Evolutionary conservation across 23 tunicate species (phyloP), one percentile per base, ranked within the genome.

Genomic region (Oikopleura dioica): DNA sequence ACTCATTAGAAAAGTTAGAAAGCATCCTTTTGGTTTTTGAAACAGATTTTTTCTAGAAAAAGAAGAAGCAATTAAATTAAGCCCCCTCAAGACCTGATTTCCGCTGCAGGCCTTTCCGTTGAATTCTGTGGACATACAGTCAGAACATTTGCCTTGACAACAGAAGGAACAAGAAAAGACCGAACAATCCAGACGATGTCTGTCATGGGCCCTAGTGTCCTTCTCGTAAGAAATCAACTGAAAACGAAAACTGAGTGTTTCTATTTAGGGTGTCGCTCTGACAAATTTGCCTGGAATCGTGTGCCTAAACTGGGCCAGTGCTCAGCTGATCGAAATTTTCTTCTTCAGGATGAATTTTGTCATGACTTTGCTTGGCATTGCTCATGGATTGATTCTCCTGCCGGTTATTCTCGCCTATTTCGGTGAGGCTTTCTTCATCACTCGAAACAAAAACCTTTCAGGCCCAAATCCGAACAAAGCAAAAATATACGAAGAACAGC

Each of bases 291-390:
- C 99, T 1, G 99, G 99, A 78, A 94, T 94, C 51, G 79, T 87
- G 24, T 87, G 83, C 21, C 80, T 94, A 16, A 85, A 92, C 50
- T 94, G 89, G 86, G 99, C 99, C 0, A 84, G 82, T 1, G 85
- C 89, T 21, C 99, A 94, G 75, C 82, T 94, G 4, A 94, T 94
- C 72, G 88, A 94, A 77, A 77, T 94, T 50, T 94, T 94, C 75
- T 94, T 94, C 82, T 94, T 94, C 89, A 83, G 99, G 36, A 94
- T 94, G 99, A 86, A 95, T 59, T 76, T 94, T 1, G 78, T 94
- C 1, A 94, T 79, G 26, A 94, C 99, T 1, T 69, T 94, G 38
- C 82, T 94, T 16, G 99, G 99, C 69, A 83, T 83, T 75, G 99
- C 86, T n/a, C 99, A 94, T 75, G 99, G 99, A 26, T 59, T 94